Conservation (phyloP, 2,888 invertebrate genomes). For the Tuberolachnus salignus region DNA sequence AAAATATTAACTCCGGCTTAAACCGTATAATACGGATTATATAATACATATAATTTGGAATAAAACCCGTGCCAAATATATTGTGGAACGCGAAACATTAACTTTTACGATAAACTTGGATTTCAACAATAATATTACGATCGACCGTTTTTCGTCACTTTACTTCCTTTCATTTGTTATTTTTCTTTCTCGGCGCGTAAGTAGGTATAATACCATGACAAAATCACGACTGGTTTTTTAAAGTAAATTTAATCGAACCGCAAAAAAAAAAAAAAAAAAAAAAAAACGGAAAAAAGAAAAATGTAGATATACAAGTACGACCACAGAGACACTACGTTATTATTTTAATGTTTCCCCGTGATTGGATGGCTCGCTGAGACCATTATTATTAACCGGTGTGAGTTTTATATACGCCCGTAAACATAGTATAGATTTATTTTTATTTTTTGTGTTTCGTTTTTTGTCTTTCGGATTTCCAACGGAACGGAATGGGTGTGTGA, state of each 20-base stretch:
- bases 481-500: background rate
- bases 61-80: no score
- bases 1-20: no score
- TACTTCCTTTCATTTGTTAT: no score
- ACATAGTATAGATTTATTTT: background rate
- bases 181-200: no score
- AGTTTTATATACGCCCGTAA: background rate
- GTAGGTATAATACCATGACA: background rate
- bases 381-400: slow-evolving; percentile 2
- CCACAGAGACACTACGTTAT: slow-evolving; percentile 39
- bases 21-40: no score
- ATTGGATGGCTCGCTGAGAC: background rate
- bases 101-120: no score
- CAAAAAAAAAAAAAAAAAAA: background rate
- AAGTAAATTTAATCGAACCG: slow-evolving; percentile 9
- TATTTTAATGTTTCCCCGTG: slow-evolving; percentile 50
- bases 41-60: no score
- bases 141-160: no score
- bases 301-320: background rate
- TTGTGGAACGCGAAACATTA: no score
- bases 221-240: background rate
- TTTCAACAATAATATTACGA: no score
- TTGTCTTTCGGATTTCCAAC: slow-evolving; percentile 13
- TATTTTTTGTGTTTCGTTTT: slow-evolving; percentile 17
- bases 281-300: no score